Conservation (phyloP, 2,797 vertebrate species). For the Bovichtus diacanthus region DNA sequence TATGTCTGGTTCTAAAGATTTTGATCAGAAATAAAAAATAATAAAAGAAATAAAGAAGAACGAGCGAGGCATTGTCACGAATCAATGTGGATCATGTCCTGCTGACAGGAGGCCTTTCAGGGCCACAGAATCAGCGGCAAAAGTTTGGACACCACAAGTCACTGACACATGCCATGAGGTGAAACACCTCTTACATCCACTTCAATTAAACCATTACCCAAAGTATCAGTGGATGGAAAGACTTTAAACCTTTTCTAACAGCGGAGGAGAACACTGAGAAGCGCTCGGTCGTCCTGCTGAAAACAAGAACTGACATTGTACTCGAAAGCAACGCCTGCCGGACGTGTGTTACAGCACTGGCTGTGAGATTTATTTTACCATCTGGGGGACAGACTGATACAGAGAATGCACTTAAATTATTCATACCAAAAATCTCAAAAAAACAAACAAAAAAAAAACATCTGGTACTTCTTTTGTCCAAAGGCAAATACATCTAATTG, state of each 20-base stretch:
- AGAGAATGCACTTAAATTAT: slow-evolving; percentile 8
- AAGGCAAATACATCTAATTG: not conserved
- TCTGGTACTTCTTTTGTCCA: slow-evolving; percentile 10
- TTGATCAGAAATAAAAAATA: too few species aligned
- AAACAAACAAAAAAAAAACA: too few species aligned
- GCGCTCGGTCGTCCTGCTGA: not conserved
- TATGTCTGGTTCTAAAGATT: not conserved
- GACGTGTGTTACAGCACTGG: not conserved
- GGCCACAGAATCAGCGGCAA: slow-evolving; percentile 20
- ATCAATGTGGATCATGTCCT: slow-evolving; percentile 39
- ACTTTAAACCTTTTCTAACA: not conserved
- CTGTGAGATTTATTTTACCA: not conserved
- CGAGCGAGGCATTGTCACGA: not conserved
- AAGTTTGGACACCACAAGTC: slow-evolving; percentile 31
- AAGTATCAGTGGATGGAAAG: too few species aligned
- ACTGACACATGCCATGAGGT: slow-evolving; percentile 21
- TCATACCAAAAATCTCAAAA: not conserved
- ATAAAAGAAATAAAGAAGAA: too few species aligned
- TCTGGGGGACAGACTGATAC: not conserved
- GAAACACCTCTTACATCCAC: slow-evolving; percentile 13
- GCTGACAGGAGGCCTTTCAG: slow-evolving; percentile 39
- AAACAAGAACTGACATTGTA: not conserved
- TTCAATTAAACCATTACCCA: too few species aligned
- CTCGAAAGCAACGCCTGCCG: not conserved
- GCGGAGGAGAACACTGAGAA: too few species aligned